Percentiles rank a stretch among this genome's conserved stretches.
Conservation (phyloP, 2,113 vertebrate genomes). For the Petaurus breviceps region DNA sequence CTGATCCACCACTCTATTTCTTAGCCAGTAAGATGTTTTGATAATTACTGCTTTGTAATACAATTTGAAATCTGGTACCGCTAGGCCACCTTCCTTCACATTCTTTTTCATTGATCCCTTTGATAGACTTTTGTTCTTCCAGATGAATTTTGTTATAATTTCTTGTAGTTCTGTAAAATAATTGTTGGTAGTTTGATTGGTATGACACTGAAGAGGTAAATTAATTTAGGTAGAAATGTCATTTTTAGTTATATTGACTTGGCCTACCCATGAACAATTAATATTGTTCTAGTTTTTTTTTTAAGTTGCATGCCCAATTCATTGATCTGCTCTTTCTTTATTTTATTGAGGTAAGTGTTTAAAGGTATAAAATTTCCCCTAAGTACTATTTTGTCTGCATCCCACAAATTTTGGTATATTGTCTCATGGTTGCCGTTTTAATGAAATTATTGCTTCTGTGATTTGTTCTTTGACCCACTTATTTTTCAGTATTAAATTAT, state of each 20-base stretch:
- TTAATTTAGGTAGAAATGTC: not conserved
- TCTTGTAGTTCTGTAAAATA: not conserved
- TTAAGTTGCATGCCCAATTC: not conserved
- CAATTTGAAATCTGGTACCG: not conserved
- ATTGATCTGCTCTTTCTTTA: not conserved
- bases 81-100: not conserved
- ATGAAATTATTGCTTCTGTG: not conserved
- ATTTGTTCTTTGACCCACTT: not conserved
- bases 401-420: too few species aligned
- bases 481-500: not conserved
- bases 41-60: not conserved
- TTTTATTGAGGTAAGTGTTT: not conserved
- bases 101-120: not conserved
- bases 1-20: not conserved
- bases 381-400: not conserved
- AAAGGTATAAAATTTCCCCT: not conserved
- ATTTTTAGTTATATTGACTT: not conserved
- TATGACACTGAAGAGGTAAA: not conserved
- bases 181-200: not conserved
- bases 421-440: not conserved
- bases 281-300: not conserved
- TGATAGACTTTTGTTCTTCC: not conserved
- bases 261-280: not conserved
- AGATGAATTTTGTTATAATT: not conserved
- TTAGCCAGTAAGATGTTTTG: not conserved